Evolutionary conservation across 2,113 vertebrate genomes (phyloP), one percentile per base, ranked within the genome.

Genomic region (Corythaeola cristata): DNA sequence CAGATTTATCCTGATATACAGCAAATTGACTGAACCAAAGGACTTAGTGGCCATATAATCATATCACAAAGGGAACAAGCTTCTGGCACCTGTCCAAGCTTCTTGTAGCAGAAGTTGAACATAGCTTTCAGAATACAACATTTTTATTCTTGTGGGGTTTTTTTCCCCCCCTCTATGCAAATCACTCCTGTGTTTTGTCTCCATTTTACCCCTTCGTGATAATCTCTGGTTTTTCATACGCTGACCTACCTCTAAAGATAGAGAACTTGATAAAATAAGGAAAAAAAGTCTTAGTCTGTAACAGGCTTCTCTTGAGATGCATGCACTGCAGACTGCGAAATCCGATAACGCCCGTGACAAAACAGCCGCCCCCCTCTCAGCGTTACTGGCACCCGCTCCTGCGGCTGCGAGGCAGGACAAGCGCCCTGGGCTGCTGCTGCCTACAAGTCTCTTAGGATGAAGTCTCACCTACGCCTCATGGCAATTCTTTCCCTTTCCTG

Each of bases 281-380:
- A 22, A 59, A 76, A 88, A 64, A 64, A 35, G 8, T 74, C 79
- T 90, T 94, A 83, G 88, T 94, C 89, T 96, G 49, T 96, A 93
- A 78, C 53, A 85, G 93, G 66, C 89, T 93, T 72, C 93, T 95
- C 75, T 78, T 89, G 78, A 97, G 85, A 89, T 45, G 83, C 82
- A 91, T 45, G 50, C 35, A 58, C 71, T 82, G 56, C 81, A 75
- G 56, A 60, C 53, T 63, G 58, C 17, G 15, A 95, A 55, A 60
- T 47, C 83, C 1, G 4, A 11, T 53, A 89, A 63, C 15, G 63
- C 12, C 5, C 2, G 3, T 19, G n/a, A 63, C 45, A 79, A 52
- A 87, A n/a, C 21, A 95, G 89, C 55, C 22, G 33, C 24, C 35
- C 62, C 15, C 30, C 18, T 28, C 50, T 53, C 6, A 62, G 56